These are phyloP conservation scores for Uria aalge DNA, from an alignment of 2,113 vertebrate genomes.

Conservation along the genomic window DNA sequence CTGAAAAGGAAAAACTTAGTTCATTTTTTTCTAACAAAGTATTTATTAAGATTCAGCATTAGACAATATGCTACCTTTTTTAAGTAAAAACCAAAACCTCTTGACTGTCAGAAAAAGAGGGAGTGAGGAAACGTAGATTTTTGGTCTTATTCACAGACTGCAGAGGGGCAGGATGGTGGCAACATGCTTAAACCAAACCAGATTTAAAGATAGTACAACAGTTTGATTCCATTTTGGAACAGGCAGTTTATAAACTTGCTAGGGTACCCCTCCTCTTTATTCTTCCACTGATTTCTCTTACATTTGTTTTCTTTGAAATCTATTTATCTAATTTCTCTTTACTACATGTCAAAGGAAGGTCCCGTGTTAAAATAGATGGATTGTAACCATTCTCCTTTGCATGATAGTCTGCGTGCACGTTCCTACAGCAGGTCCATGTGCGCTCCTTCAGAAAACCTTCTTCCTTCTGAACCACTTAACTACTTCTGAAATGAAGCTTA, in stretches of 20 bases:
- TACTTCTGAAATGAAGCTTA: neutral
- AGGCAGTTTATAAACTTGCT: neutral
- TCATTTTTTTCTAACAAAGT: neutral
- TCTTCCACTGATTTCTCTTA: neutral
- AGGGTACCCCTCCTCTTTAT: neutral
- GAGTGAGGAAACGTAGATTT: neutral
- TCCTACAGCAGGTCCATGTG: neutral
- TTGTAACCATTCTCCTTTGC: fast-evolving
- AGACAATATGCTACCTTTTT: neutral
- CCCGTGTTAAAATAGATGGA: neutral
- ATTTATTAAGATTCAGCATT: slow-evolving; percentile 15
- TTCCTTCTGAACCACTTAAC: neutral
- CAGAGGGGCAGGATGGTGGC: neutral
- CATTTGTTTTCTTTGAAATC: neutral
- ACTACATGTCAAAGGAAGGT: neutral
- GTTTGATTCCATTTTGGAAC: neutral
- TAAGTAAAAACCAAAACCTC: neutral
- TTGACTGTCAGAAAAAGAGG: neutral
- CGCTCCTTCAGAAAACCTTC: neutral
- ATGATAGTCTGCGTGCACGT: neutral
- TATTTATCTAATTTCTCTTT: neutral
- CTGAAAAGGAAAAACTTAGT: neutral
- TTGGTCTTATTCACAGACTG: neutral
- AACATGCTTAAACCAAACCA: neutral
- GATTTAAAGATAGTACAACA: neutral